Percentiles rank a stretch among this genome's conserved stretches.
Conservation (phyloP, 2,113 vertebrate genomes). For the Nannospalax galili region DNA sequence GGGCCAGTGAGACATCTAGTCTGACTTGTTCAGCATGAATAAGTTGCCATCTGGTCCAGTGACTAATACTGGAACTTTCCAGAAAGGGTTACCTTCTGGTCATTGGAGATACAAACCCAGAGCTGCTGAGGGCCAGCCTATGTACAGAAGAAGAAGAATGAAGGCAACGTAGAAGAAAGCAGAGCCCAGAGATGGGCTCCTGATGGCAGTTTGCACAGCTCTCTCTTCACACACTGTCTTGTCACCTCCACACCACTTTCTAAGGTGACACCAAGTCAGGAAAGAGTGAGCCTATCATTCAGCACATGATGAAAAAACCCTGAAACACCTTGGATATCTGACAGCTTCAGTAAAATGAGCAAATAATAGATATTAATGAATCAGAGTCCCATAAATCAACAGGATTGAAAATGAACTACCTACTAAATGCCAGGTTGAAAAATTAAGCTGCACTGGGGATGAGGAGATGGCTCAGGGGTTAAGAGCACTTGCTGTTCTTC, state of each 20-base stretch:
- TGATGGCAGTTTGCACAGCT: neutral
- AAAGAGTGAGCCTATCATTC: neutral
- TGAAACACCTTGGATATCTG: neutral
- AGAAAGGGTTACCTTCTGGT: neutral
- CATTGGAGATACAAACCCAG: neutral
- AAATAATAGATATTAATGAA: neutral
- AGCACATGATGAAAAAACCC: neutral
- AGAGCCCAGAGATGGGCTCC: neutral
- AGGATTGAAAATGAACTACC: neutral
- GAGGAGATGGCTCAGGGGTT: too few species aligned
- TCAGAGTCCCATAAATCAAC: neutral
- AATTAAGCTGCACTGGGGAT: neutral
- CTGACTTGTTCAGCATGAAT: neutral
- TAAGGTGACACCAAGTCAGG: neutral
- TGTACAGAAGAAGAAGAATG: neutral
- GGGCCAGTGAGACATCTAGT: neutral
- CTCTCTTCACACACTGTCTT: neutral
- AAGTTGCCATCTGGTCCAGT: neutral
- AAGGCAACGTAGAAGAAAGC: neutral
- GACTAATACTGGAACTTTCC: neutral
- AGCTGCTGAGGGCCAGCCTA: neutral
- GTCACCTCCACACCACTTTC: accelerated
- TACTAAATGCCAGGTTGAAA: neutral
- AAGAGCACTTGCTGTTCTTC: too few species aligned
- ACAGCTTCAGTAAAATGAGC: neutral